A percentile compares a stretch with the other conserved stretches of the same genome.
Conservation (phyloP, 2,888 invertebrate genomes). For the Pasiphila rectangulata region DNA sequence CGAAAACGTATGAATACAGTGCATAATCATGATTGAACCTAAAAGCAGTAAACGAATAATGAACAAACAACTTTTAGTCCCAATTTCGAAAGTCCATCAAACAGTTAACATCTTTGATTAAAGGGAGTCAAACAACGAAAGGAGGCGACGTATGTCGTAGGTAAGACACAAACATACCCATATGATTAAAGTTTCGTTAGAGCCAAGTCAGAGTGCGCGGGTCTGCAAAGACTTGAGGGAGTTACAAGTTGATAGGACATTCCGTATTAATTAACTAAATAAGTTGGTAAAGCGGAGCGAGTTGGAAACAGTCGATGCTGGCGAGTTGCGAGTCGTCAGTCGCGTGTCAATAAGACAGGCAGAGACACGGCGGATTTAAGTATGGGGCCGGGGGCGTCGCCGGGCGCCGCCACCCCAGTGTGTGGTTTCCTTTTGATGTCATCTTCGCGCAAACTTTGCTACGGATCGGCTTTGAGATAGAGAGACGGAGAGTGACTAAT, state of each 20-base stretch:
- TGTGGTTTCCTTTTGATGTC: constrained; percentile 82
- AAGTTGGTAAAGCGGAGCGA: constrained; percentile 71
- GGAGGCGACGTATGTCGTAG: constrained; percentile 39
- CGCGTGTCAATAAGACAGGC: constrained; percentile 79
- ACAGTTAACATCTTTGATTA: constrained; percentile 58
- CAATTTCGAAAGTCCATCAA: constrained; percentile 38
- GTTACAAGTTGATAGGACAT: constrained; percentile 75
- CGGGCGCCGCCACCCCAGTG: constrained; percentile 72
- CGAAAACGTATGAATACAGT: too few species aligned
- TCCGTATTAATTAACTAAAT: constrained; percentile 81
- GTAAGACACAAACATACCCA: constrained; percentile 49
- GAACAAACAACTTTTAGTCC: constrained; percentile 14
- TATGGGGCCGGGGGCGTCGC: constrained; percentile 67
- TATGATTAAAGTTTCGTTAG: constrained; percentile 69
- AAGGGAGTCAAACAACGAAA: constrained; percentile 48
- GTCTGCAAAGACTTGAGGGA: constrained; percentile 68
- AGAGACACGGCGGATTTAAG: constrained; percentile 75
- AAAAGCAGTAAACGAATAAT: not conserved
- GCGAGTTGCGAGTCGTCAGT: constrained; percentile 76
- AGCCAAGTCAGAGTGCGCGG: constrained; percentile 51
- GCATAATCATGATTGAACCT: too few species aligned
- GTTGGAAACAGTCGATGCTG: constrained; percentile 64
- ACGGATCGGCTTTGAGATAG: constrained; percentile 82
- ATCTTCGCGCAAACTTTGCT: constrained; percentile 82
- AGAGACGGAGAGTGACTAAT: constrained; percentile 82